Conservation (phyloP, 2,888 invertebrate species). For the Eucriotettix oculatus region DNA sequence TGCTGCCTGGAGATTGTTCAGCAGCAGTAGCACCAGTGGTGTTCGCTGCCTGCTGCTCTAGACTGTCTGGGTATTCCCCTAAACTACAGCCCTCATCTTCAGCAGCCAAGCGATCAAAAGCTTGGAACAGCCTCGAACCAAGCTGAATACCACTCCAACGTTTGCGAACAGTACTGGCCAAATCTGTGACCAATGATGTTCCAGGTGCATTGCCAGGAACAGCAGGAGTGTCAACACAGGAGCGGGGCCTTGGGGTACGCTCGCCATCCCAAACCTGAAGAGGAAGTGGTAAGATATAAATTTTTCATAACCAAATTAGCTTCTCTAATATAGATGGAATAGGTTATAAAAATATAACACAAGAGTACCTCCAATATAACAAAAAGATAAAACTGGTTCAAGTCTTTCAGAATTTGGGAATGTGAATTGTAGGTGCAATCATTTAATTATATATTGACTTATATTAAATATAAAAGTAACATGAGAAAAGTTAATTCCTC, state of each 20-base stretch:
- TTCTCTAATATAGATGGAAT: too few relatives aligned
- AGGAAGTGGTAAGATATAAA: too few relatives aligned
- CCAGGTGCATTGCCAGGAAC: slow-evolving; percentile 21
- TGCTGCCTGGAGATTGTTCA: slow-evolving; percentile 12
- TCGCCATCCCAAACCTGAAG: too few relatives aligned
- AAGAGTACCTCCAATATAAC: too few relatives aligned
- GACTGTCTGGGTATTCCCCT: slow-evolving; percentile 55
- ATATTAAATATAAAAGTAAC: too few relatives aligned
- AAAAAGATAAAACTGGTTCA: too few relatives aligned
- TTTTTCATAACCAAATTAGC: too few relatives aligned
- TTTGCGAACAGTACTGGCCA: slow-evolving; percentile 34
- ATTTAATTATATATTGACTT: too few relatives aligned
- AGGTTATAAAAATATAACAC: too few relatives aligned
- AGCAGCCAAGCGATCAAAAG: slow-evolving; percentile 48
- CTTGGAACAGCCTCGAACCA: slow-evolving; percentile 53
- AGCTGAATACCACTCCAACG: slow-evolving; percentile 58
- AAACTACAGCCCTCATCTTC: slow-evolving; percentile 37
- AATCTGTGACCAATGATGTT: slow-evolving; percentile 19
- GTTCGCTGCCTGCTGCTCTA: slow-evolving; percentile 31
- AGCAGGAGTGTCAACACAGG: slow-evolving; percentile 42
- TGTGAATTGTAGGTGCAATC: too few relatives aligned
- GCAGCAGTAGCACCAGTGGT: slow-evolving; percentile 5
- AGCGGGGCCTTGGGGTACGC: slow-evolving; percentile 31
- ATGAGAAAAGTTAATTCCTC: too few relatives aligned
- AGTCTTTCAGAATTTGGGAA: too few relatives aligned